Base-by-base conservation (phyloP, 1,140 invertebrate species). In the Pseudachorutes palmiensis region DNA sequence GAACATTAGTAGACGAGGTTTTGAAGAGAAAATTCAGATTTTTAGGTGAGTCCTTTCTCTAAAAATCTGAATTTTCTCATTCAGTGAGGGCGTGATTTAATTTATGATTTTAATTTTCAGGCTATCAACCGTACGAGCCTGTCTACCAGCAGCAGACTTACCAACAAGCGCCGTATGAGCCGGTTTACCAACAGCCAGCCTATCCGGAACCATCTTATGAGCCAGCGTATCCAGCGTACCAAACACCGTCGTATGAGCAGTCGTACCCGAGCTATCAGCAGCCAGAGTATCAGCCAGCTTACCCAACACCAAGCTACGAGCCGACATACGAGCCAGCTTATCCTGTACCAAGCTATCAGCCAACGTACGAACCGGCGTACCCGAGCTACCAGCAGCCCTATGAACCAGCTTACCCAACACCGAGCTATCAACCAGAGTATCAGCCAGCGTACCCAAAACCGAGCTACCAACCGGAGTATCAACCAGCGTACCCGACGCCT, bases 341-440 rank as follows among this genome's bases (percentile, higher is more conserved):
- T 48, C n/a, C 55, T 3, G 26, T 45, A 36, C 30, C 64, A 26
- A 19, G 31, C 12, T 41, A 41, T n/a, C 64, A 66, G 58, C 1
- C 48, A 1, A 48, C 9, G 9, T 69, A 69, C 55, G 9, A 2
- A 41, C 58, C 67, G 22, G 3, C 41, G 41, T 65, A 67, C n/a
- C 29, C 58, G 9, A 28, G 62, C n/a, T n/a, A n/a, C n/a, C n/a
- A n/a, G 24, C 9, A 5, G 24, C 66, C 58, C 31, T 30, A 45
- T 59, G 22, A 30, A 5, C 67, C 49, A 45, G 28, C 49, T 12
- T 66, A 66, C 60, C n/a, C 55, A 2, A 51, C 29, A 12, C 65
- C 65, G 9, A 41, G 65, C 28, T 72, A 72, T 30, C 60, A 68
- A 30, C 60, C 68, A 31, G 71, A 72, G 36, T 66, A 68, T 62